Evolutionary conservation across 2,113 vertebrate species (phyloP).

Genomic region (Peromyscus leucopus): DNA sequence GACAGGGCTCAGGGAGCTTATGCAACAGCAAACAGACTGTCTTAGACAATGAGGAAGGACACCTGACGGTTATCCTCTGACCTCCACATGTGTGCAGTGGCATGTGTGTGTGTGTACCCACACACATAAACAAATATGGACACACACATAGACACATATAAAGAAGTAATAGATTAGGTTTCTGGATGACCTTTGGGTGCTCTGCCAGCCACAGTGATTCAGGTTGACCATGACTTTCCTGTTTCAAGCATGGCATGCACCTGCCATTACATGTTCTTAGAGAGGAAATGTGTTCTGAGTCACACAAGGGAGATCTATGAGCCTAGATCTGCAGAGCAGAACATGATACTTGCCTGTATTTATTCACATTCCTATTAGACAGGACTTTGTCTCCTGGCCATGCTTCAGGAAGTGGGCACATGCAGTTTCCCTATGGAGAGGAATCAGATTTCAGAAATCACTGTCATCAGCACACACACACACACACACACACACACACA

Average conservation of each 20-base stretch:
- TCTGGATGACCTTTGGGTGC: not conserved
- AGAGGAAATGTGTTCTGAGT: not conserved
- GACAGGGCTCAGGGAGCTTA: no score
- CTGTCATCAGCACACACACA: not conserved
- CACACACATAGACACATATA: not conserved
- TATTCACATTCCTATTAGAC: not conserved
- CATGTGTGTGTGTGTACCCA: not conserved
- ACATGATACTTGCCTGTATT: not conserved
- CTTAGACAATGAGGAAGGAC: not conserved
- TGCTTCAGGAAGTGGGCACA: not conserved
- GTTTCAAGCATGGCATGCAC: not conserved
- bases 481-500: not conserved
- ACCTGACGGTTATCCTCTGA: not conserved
- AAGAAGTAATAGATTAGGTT: not conserved
- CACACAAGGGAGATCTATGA: not conserved
- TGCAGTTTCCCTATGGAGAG: not conserved
- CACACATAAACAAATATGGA: no score
- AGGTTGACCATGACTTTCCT: not conserved
- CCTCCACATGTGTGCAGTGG: no score
- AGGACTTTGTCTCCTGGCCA: not conserved
- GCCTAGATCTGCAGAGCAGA: not conserved
- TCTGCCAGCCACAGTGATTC: not conserved
- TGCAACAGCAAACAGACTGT: not conserved
- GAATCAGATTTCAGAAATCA: no score
- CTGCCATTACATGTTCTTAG: not conserved